phyloP scores from a whole-genome alignment of 2,888 invertebrate genomes.

The Therioaphis trifolii region DNA sequence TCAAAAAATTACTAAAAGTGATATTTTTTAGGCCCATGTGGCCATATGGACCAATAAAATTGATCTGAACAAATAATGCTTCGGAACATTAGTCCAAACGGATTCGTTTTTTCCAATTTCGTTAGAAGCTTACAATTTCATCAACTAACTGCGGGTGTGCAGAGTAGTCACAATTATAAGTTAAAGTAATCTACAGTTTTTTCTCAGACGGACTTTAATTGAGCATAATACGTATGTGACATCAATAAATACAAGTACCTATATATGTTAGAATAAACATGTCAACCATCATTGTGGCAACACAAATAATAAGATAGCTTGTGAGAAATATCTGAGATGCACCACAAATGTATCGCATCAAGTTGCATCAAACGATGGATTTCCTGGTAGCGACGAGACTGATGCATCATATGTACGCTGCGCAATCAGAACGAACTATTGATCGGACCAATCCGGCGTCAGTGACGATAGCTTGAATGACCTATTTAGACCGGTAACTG shows the following conservation, averaged over 20 bases:
- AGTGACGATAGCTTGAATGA: slow-evolving; percentile 44
- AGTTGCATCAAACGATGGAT: background rate
- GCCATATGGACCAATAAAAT: too few species aligned
- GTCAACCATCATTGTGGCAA: background rate
- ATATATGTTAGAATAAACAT: background rate
- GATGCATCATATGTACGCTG: slow-evolving; percentile 48
- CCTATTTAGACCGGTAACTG: slow-evolving; percentile 40
- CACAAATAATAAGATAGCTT: background rate
- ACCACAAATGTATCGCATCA: background rate
- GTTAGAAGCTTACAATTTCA: too few species aligned
- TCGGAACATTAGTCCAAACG: too few species aligned
- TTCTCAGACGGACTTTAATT: background rate
- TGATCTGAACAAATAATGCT: too few species aligned
- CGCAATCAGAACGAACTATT: slow-evolving; percentile 52
- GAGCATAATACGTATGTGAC: background rate
- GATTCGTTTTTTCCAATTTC: too few species aligned
- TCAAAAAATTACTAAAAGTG: too few species aligned
- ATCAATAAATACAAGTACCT: background rate
- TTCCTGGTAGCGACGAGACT: background rate
- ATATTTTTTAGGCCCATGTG: too few species aligned
- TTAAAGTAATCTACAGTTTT: background rate
- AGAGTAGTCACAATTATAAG: too few species aligned
- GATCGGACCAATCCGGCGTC: slow-evolving; percentile 51
- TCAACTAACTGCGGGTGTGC: too few species aligned
- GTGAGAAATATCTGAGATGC: background rate